Percentiles rank a stretch among this genome's conserved stretches.
These are phyloP conservation scores for Oryzias dopingdopingensis DNA, from an alignment of 2,797 vertebrate genomes.

Conservation along the genomic window DNA sequence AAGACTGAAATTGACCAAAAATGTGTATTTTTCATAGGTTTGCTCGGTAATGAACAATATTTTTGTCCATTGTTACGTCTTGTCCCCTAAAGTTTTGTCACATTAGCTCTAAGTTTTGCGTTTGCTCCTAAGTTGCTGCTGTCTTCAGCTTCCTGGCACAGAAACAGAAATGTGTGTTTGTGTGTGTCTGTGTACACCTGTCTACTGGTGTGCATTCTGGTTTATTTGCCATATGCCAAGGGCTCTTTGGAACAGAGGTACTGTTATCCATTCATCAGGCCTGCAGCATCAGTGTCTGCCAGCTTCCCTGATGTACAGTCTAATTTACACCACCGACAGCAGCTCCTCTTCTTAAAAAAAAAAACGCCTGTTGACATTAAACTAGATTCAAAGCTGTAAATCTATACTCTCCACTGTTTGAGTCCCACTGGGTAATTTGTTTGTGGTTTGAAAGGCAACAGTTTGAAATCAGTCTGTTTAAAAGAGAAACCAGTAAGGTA, in stretches of 20 bases:
- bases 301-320: constrained; percentile 49
- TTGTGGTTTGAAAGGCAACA: constrained; percentile 21
- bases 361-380: constrained; percentile 45
- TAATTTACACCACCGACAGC: constrained; percentile 59
- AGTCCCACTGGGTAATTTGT: constrained; percentile 18
- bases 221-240: constrained; percentile 60
- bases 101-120: constrained; percentile 25
- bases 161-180: constrained; percentile 15
- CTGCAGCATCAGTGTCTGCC: constrained; percentile 44
- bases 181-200: constrained; percentile 22
- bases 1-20: no score
- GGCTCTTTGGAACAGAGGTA: constrained; percentile 47
- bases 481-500: constrained; percentile 5
- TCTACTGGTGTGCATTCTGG: constrained; percentile 32
- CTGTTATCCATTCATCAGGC: constrained; percentile 62
- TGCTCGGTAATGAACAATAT: background rate
- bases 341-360: constrained; percentile 19
- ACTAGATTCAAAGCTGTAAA: constrained; percentile 43
- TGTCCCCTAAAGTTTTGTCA: constrained; percentile 1
- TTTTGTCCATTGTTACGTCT: background rate
- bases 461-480: constrained; percentile 17
- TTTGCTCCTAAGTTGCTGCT: constrained; percentile 38
- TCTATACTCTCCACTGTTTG: constrained; percentile 24
- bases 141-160: constrained; percentile 33
- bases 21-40: no score